These are phyloP conservation scores for Thinocorus orbignyianus DNA, from an alignment of 2,113 vertebrate genomes.

Conservation along the genomic window DNA sequence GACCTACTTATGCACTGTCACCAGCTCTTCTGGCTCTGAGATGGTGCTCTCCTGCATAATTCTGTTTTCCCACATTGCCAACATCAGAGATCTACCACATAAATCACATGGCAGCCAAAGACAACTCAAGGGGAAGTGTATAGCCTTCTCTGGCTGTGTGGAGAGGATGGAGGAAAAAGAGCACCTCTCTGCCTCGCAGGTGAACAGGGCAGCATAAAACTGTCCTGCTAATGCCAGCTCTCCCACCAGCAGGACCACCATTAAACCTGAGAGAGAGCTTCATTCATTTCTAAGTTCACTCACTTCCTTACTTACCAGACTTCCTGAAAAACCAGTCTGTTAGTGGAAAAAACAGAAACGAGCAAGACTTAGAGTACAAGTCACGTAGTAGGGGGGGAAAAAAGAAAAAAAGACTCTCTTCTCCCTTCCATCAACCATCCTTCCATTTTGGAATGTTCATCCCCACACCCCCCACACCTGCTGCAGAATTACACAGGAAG, in stretches of 20 bases:
- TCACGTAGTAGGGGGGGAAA: neutral
- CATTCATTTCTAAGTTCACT: neutral
- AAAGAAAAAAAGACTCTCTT: neutral
- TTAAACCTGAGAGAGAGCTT: neutral
- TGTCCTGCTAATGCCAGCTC: neutral
- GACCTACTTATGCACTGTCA: neutral
- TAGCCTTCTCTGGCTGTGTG: neutral
- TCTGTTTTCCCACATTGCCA: neutral
- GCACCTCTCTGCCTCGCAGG: neutral
- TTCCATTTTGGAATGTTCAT: neutral
- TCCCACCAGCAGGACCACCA: neutral
- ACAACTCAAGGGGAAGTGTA: neutral
- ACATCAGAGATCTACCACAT: neutral
- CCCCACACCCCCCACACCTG: neutral
- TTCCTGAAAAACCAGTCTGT: neutral
- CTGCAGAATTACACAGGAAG: neutral
- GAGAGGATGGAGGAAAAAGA: neutral
- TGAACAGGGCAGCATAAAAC: neutral
- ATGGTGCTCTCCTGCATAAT: neutral
- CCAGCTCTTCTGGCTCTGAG: neutral
- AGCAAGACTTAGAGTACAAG: neutral
- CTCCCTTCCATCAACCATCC: neutral
- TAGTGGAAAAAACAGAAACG: neutral
- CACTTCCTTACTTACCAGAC: neutral
- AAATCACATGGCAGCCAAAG: neutral